These are phyloP conservation scores for Morbakka virulenta DNA, from an alignment of 30 jellyfish, hydroid and myxozoan species.

Conservation along the genomic window DNA sequence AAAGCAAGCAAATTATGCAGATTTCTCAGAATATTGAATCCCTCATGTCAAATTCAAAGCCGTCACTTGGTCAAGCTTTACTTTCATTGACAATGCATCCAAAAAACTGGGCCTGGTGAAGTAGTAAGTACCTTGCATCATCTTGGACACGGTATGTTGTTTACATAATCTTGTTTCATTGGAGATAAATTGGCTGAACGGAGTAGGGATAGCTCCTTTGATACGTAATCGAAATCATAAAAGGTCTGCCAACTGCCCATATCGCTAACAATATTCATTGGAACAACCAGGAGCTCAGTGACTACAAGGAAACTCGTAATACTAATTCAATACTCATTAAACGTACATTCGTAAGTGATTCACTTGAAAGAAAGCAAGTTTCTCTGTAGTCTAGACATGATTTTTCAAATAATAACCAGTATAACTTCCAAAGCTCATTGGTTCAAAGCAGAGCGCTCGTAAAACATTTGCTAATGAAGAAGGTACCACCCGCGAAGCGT, in stretches of 20 bases:
- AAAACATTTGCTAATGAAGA: slow-evolving; percentile 24
- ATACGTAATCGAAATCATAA: slow-evolving; percentile 33
- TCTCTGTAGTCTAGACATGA: slow-evolving; percentile 29
- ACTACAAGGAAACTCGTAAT: slow-evolving; percentile 39
- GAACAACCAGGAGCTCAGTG: slow-evolving; percentile 49
- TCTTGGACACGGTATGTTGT: slow-evolving; percentile 47
- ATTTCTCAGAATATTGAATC: slow-evolving; percentile 46
- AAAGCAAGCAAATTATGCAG: slow-evolving; percentile 51
- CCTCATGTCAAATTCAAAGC: slow-evolving; percentile 44
- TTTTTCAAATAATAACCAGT: slow-evolving; percentile 33
- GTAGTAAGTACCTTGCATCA: slow-evolving; percentile 53
- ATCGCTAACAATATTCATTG: slow-evolving; percentile 35
- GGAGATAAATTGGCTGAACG: slow-evolving; percentile 42
- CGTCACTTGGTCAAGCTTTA: slow-evolving; percentile 45
- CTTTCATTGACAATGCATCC: slow-evolving; percentile 51
- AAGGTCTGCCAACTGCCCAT: slow-evolving; percentile 43
- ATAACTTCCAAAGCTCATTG: neutral
- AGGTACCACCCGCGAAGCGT: slow-evolving; percentile 20
- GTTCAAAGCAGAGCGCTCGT: slow-evolving; percentile 23
- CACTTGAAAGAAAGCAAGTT: slow-evolving; percentile 28
- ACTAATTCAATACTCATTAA: slow-evolving; percentile 45
- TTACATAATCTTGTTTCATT: slow-evolving; percentile 38
- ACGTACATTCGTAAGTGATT: slow-evolving; percentile 27
- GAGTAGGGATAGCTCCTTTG: slow-evolving; percentile 24
- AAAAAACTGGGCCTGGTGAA: slow-evolving; percentile 51